Conservation (phyloP, 2,797 vertebrate genomes). For the Leuciscus waleckii region DNA sequence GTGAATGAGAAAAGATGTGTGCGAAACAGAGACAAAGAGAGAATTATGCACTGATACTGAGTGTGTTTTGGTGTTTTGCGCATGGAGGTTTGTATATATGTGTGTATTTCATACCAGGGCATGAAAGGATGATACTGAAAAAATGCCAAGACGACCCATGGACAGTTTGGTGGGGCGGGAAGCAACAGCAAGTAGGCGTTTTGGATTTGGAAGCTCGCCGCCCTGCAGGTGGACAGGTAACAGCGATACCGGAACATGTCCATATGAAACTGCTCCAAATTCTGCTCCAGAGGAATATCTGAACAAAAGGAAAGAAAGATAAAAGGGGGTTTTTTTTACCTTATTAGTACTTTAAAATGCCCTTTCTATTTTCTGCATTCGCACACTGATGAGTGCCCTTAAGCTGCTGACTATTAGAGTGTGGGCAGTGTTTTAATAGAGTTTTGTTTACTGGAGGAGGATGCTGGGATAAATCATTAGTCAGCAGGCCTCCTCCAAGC, state of each 20-base stretch:
- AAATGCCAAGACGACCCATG: slow-evolving; percentile 96
- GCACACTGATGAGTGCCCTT: slow-evolving; percentile 22
- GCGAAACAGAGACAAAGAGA: background rate
- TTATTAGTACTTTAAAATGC: background rate
- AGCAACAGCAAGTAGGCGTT: slow-evolving; percentile 92
- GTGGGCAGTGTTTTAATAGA: slow-evolving; percentile 43
- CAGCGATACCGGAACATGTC: slow-evolving; percentile 95
- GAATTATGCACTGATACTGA: background rate
- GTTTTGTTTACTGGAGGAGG: slow-evolving; percentile 29
- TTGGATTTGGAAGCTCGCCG: slow-evolving; percentile 95
- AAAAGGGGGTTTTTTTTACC: too few species aligned
- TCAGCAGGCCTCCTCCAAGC: slow-evolving; percentile 48
- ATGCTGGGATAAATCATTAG: slow-evolving; percentile 35
- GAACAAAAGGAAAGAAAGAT: slow-evolving; percentile 33
- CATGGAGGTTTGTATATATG: slow-evolving; percentile 2
- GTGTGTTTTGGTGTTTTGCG: background rate
- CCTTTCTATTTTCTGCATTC: slow-evolving; percentile 10
- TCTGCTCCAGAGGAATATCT: slow-evolving; percentile 95
- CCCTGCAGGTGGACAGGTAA: slow-evolving; percentile 95
- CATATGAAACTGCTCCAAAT: slow-evolving; percentile 96
- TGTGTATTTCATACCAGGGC: slow-evolving; percentile 84
- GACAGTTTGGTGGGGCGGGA: slow-evolving; percentile 94
- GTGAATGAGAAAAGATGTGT: slow-evolving; percentile 17
- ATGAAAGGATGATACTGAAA: slow-evolving; percentile 97
- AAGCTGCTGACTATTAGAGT: slow-evolving; percentile 34